Evolutionary conservation across 2,113 vertebrate genomes (phyloP).

Genomic region (Serinus canaria): DNA sequence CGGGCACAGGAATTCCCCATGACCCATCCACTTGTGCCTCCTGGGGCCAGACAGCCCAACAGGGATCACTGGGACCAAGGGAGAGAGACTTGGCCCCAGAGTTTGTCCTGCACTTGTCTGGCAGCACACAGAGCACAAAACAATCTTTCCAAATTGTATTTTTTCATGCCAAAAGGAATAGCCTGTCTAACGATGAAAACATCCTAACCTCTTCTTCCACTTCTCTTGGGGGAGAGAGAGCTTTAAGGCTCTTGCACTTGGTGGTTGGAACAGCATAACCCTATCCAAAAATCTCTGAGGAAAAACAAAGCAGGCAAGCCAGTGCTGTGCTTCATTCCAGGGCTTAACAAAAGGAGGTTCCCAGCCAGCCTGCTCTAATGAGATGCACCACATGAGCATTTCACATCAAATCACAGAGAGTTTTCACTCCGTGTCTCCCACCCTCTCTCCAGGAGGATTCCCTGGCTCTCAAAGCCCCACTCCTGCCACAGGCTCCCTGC

Average conservation of each 20-base stretch:
- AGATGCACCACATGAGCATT: not conserved
- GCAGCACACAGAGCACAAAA: not conserved
- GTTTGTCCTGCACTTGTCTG: not conserved
- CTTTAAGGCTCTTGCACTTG: not conserved
- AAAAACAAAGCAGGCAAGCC: not conserved
- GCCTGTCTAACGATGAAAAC: not conserved
- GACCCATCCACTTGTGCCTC: not conserved
- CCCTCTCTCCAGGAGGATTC: not conserved
- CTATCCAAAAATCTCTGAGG: not conserved
- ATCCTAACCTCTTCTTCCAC: not conserved
- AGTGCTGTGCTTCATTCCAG: not conserved
- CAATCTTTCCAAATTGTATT: not conserved
- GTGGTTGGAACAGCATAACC: not conserved
- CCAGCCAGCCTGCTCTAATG: not conserved
- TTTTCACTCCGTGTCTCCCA: fast-evolving
- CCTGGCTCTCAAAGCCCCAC: not conserved
- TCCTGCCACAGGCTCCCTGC: not conserved
- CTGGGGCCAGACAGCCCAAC: not conserved
- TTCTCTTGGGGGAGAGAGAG: not conserved
- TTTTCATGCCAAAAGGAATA: not conserved
- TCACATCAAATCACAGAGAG: not conserved
- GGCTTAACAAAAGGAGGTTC: not conserved
- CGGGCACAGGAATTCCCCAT: not conserved
- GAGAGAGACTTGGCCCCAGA: not conserved
- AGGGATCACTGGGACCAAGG: not conserved